Base-by-base conservation (phyloP, 2,113 vertebrate genomes). In the Corythoichthys haematopterus region DNA sequence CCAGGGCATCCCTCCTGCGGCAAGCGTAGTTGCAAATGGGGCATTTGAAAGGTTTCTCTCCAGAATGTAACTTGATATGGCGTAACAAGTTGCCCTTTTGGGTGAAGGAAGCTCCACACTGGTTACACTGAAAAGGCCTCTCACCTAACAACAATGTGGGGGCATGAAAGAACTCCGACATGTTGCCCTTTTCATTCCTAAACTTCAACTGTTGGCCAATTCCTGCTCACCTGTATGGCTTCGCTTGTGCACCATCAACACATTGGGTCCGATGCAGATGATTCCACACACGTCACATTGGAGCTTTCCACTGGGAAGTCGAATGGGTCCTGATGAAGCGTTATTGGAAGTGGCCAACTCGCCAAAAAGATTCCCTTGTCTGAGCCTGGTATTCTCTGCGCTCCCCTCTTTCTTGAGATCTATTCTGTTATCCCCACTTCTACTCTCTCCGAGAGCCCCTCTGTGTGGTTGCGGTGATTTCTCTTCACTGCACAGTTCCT, bases 21-120 rank as follows among this genome's bases (percentile, higher is more conserved):
- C 96, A 98, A 78, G 96, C 96, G 0, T 98, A 98, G 88, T 94
- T 95, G 82, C 96, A 98, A 84, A 96, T 93, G 68, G 93, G 94
- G 69, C 96, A 98, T 80, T 98, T 98, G 92, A 98, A 98, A 84
- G 96, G 96, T 81, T 98, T 98, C 89, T 98, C 96, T 37, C 96
- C 96, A 0, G 96, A 98, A 84, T 98, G 96, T 84, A 98, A 89
- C 77, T 98, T 98, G 88, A 97, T 98, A 90, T 98, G 96, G 2
- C 96, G 95, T 70, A 98, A 83, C 66, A 98, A 88, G 89, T 98
- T 98, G n/a, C 96, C 96, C 84, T 98, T 98, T 88, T 98, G 96
- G 14, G 96, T 98, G 89, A 98, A 98, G 80, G 96, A 98, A 67
- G 96, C 96, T 2, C 96, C 96, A 0, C 96, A 98, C 91, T 98